Base-by-base conservation (phyloP, 2,888 invertebrate species). In the Ennomos fuscantarius region DNA sequence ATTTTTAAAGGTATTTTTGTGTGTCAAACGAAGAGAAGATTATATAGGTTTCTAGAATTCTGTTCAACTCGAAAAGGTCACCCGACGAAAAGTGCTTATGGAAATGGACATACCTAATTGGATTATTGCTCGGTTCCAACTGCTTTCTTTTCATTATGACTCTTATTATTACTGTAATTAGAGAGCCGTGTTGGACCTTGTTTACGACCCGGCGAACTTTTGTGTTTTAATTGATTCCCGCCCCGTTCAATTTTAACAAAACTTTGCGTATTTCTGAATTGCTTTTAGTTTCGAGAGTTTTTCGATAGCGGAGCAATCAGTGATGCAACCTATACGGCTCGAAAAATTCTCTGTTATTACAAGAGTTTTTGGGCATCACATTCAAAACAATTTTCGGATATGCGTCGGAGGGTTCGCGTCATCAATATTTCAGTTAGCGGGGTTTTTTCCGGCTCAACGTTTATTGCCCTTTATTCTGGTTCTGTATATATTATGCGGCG, bases 341-440 rank as follows among this genome's bases (percentile, higher is more conserved):
- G 33, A 33, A 10, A 35, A 39, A 32, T 11, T 36, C 37, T 49
- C 42, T 55, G 56, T 52, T 50, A 54, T 54, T 46, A 47, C 56
- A 50, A 55, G 48, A 52, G 57, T 48, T 53, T 50, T 54, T 53
- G 36, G 32, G 41, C 51, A 49, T 52, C 51, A 52, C 47, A 61
- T 56, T 47, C 46, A 55, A 60, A 62, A 61, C 53, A 60, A 57
- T 57, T 53, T 60, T 55, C 50, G 52, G 52, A 41, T 41, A 36
- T 32, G 11, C 13, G 48, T 45, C 35, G 48, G 55, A 63, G 51
- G 55, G 52, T 33, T 54, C 36, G 45, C 46, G 51, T 63, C 66
- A 60, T 62, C 62, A 62, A 68, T 69, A 62, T 69, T 65, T 65
- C 59, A 63, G 55, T 33, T 44, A 10, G 53, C 39, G 41, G 46